Percentiles rank a stretch among this genome's conserved stretches.
These are phyloP conservation scores for human (Homo sapiens) DNA, from an alignment of 2,113 vertebrate species.

Conservation along the genomic window DNA sequence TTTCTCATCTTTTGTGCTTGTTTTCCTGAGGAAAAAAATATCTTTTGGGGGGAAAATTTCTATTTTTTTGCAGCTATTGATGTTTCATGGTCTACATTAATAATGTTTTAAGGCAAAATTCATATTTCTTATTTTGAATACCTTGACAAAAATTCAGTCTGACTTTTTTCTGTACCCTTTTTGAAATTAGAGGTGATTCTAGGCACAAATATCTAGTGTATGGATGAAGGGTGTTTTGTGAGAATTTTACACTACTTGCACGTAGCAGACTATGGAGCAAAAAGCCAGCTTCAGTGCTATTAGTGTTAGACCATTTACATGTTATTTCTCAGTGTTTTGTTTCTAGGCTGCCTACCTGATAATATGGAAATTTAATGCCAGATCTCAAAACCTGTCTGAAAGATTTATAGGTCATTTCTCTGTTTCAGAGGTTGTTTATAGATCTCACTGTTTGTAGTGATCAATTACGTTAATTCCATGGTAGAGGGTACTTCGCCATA, in stretches of 20 bases:
- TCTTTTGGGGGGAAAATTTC: background rate
- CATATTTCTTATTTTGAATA: background rate
- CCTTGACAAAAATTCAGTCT: background rate
- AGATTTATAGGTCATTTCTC: conserved; percentile 6
- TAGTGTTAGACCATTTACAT: background rate
- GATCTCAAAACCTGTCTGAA: conserved; percentile 36
- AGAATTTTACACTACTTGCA: background rate
- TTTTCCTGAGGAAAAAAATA: background rate
- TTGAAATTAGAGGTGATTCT: background rate
- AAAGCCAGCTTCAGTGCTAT: background rate
- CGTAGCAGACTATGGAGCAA: background rate
- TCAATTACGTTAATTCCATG: conserved; percentile 22
- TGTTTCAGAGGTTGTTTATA: background rate
- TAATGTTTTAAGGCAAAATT: background rate
- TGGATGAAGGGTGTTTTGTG: background rate
- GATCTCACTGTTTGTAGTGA: background rate
- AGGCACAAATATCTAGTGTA: background rate
- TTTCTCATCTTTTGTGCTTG: background rate
- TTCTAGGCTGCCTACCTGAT: conserved; percentile 14
- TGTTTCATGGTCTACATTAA: background rate
- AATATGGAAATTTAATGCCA: conserved; percentile 38
- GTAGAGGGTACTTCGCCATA: background rate
- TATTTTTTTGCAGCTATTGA: background rate
- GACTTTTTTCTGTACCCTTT: background rate
- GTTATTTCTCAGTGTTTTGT: background rate